Percentiles rank a stretch among this genome's conserved stretches.
Evolutionary conservation across 2,888 invertebrate genomes (phyloP).

Genomic region (Branchipolynoe longqiensis): DNA sequence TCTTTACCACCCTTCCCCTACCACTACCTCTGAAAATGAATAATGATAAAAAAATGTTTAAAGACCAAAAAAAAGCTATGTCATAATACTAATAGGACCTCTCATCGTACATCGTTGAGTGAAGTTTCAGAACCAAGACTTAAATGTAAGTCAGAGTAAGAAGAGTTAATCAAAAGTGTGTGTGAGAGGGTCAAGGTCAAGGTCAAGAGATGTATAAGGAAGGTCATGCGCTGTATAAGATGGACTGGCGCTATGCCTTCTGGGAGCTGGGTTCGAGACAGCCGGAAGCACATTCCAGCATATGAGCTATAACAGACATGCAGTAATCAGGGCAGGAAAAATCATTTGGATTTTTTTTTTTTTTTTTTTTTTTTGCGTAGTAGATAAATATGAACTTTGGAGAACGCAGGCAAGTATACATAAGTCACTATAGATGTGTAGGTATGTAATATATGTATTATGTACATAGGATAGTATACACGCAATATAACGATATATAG

Average conservation of each 20-base stretch:
- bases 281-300: conserved; percentile 50
- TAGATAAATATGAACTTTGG: conserved; percentile 38
- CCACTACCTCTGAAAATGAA: too few species aligned
- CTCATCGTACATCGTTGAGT: neutral
- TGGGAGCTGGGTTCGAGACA: neutral
- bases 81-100: neutral
- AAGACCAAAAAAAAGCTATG: too few species aligned
- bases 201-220: conserved; percentile 16
- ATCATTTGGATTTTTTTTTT: neutral
- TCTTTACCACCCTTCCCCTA: too few species aligned
- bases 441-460: conserved; percentile 41
- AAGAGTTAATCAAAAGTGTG: conserved; percentile 21
- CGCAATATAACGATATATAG: conserved; percentile 48
- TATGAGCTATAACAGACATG: conserved; percentile 9
- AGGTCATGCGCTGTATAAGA: conserved; percentile 34
- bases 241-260: neutral
- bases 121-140: too few species aligned
- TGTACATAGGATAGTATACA: conserved; percentile 41
- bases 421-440: conserved; percentile 39
- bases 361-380: too few species aligned
- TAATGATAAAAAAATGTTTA: too few species aligned
- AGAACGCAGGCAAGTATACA: conserved; percentile 50
- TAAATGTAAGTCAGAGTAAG: conserved; percentile 38
- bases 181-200: too few species aligned
- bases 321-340: conserved; percentile 45